Evolutionary conservation across 2,888 invertebrate species (phyloP).

Genomic region (Cyclophora albipunctata): DNA sequence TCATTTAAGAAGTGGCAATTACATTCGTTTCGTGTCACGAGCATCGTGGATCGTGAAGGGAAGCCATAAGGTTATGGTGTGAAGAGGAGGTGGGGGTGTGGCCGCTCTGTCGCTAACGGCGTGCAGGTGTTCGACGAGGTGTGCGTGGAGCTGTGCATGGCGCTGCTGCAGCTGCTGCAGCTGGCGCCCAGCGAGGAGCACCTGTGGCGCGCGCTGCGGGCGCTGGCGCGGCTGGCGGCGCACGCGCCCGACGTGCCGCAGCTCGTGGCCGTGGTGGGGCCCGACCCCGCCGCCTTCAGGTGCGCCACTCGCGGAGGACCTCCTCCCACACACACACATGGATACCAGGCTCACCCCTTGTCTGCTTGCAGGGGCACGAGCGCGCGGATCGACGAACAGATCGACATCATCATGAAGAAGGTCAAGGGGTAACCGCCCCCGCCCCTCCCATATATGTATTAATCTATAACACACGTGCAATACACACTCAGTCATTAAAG

Average conservation of each 20-base stretch:
- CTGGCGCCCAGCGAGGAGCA: constrained; percentile 87
- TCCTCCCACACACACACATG: constrained; percentile 9
- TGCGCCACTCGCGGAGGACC: constrained; percentile 6
- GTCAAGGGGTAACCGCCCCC: constrained; percentile 33
- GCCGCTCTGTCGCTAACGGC: not conserved
- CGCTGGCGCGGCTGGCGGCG: constrained; percentile 82
- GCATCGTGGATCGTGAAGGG: too few relatives aligned
- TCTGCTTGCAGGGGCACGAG: constrained; percentile 78
- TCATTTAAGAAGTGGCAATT: too few relatives aligned
- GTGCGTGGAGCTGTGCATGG: constrained; percentile 93
- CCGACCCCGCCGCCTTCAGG: constrained; percentile 87
- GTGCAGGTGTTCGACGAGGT: constrained; percentile 93
- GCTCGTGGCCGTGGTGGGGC: constrained; percentile 92
- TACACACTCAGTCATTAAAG: constrained; percentile 9
- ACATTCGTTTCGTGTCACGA: too few relatives aligned
- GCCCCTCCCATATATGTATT: not conserved
- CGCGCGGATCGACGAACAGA: constrained; percentile 85
- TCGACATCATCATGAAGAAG: constrained; percentile 83
- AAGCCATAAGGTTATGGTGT: too few relatives aligned
- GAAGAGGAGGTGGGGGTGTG: too few relatives aligned
- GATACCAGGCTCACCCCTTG: not conserved
- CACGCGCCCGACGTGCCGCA: constrained; percentile 92
- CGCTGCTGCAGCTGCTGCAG: constrained; percentile 90
- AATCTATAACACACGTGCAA: constrained; percentile 26
- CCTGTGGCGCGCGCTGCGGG: constrained; percentile 85